Conservation (phyloP, 2,888 invertebrate genomes). For the Sesamia inferens region DNA sequence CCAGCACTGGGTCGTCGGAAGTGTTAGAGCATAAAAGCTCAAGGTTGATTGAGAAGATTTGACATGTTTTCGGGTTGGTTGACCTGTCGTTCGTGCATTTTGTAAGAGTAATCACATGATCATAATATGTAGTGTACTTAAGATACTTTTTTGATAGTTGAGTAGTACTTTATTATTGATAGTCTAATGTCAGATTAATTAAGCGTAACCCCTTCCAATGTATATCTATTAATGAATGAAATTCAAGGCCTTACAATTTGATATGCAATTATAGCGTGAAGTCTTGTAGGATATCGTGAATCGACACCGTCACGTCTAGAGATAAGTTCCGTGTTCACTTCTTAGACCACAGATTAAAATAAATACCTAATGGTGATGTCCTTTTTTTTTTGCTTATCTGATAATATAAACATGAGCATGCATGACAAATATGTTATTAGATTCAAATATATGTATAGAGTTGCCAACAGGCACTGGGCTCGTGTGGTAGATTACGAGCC, state of each 20-base stretch:
- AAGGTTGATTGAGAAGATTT: no score
- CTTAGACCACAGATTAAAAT: background rate
- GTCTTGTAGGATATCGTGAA: constrained; percentile 31
- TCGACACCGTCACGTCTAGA: constrained; percentile 19
- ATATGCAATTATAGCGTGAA: constrained; percentile 46
- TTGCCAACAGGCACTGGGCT: no score
- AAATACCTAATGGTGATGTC: background rate
- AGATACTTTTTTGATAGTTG: no score
- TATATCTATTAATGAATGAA: background rate
- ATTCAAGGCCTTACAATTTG: constrained; percentile 54
- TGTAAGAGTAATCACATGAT: no score
- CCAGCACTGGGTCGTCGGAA: no score
- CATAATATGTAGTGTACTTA: background rate
- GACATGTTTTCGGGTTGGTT: no score
- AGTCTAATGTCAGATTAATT: background rate
- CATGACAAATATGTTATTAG: background rate
- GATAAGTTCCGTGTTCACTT: constrained; percentile 29
- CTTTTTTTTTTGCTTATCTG: background rate
- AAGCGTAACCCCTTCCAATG: constrained; percentile 3
- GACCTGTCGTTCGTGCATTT: no score
- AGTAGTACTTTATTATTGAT: background rate
- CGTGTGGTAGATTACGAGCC: no score
- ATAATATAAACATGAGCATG: background rate
- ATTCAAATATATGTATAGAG: background rate
- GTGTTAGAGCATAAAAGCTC: no score